phyloP scores from a whole-genome alignment of 92 coral and sea anemone species.

The Diadumene lineata region DNA sequence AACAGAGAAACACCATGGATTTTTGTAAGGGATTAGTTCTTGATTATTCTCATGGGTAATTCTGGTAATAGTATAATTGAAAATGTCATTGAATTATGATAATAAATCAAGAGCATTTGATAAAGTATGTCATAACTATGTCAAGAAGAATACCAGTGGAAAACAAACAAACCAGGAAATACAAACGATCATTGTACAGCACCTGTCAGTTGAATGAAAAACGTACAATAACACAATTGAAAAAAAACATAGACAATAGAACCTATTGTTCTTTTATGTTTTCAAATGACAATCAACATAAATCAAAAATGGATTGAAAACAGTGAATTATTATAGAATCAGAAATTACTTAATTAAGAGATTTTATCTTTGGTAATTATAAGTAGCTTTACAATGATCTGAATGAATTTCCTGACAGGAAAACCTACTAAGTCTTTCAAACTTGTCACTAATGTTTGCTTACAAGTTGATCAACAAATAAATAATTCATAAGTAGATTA shows the following conservation, averaged over 20 bases:
- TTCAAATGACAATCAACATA: background rate
- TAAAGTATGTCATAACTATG: background rate
- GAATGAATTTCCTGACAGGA: too few species aligned
- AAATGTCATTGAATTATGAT: background rate
- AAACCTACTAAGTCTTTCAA: too few species aligned
- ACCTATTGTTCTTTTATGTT: background rate
- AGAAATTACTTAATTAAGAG: too few species aligned
- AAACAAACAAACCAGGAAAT: background rate
- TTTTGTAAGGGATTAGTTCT: background rate
- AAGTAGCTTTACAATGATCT: too few species aligned
- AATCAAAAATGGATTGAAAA: background rate
- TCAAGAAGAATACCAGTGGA: background rate
- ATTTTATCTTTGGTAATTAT: too few species aligned
- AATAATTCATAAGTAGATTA: too few species aligned
- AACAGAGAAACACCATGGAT: background rate
- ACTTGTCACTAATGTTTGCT: too few species aligned
- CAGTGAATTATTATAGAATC: background rate
- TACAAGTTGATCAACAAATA: too few species aligned
- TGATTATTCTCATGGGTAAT: background rate
- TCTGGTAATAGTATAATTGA: background rate
- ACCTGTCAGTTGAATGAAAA: too few species aligned
- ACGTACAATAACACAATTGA: background rate
- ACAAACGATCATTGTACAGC: background rate
- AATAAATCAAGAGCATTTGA: background rate
- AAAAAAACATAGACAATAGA: background rate